Percentiles rank a stretch among this genome's conserved stretches.
Conservation (phyloP, 2,113 vertebrate genomes). For the Aegypius monachus region DNA sequence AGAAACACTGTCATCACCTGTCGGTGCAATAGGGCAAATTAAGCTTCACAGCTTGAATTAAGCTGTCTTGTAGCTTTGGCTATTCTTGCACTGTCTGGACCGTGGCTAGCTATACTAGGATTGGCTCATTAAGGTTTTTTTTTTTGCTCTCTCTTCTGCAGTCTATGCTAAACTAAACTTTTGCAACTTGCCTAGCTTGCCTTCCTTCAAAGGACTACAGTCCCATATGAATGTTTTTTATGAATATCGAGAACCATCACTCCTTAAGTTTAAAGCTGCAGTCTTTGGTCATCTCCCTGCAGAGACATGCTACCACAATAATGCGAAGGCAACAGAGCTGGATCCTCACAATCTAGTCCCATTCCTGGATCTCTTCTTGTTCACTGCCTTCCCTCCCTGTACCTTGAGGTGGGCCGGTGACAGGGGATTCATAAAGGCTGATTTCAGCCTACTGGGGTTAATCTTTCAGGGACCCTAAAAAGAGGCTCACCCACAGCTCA, state of each 20-base stretch:
- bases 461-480: not conserved
- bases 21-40: not conserved
- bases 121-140: not conserved
- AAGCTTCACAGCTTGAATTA: not conserved
- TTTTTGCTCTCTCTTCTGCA: not conserved
- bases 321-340: accelerated
- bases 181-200: not conserved
- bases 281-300: not conserved
- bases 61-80: not conserved
- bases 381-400: not conserved
- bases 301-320: accelerated
- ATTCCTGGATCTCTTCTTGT: not conserved
- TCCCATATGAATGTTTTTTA: not conserved
- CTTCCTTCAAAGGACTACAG: not conserved
- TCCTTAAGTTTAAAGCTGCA: not conserved
- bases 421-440: not conserved
- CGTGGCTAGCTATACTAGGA: not conserved
- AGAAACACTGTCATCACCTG: constrained; percentile 8
- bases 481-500: not conserved
- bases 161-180: not conserved
- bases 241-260: not conserved
- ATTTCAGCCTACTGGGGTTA: not conserved
- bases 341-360: not conserved
- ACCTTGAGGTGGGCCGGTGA: not conserved
- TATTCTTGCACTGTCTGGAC: not conserved